Conservation (phyloP, 2,797 vertebrate genomes). For the Cheirogaleus major region DNA sequence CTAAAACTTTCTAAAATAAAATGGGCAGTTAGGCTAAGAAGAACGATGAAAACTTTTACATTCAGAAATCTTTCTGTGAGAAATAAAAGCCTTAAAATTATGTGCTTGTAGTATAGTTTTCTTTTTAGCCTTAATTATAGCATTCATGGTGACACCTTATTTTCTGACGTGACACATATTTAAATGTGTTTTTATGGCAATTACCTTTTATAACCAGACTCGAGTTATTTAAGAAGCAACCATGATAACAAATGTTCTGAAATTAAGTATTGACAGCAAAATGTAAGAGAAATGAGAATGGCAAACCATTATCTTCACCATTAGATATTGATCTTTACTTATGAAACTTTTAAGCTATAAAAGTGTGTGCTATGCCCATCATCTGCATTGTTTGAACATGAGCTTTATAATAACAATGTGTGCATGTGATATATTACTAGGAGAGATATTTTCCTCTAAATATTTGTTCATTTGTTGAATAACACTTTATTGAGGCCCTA, state of each 20-base stretch:
- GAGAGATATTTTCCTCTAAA: neutral
- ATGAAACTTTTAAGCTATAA: neutral
- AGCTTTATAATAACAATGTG: neutral
- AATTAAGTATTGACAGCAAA: constrained; percentile 20
- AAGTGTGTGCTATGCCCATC: neutral
- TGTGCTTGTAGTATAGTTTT: constrained; percentile 32
- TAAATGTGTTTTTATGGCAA: constrained; percentile 59
- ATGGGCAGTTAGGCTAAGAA: constrained; percentile 28
- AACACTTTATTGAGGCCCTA: neutral
- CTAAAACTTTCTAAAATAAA: constrained; percentile 57
- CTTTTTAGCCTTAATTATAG: constrained; percentile 65
- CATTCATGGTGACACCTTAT: constrained; percentile 40
- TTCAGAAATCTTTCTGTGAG: constrained; percentile 24
- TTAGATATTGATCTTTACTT: neutral
- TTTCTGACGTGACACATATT: constrained; percentile 52
- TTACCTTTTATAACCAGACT: constrained; percentile 53
- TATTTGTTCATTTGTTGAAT: neutral
- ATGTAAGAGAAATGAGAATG: constrained; percentile 26
- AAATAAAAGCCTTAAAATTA: constrained; percentile 51
- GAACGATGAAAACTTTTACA: constrained; percentile 43
- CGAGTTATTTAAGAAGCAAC: constrained; percentile 64
- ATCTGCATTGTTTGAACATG: neutral
- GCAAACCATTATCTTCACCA: neutral
- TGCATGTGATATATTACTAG: neutral
- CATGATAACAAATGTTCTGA: constrained; percentile 15